Evolutionary conservation across 2,797 vertebrate species (phyloP).

Genomic region (Pitangus sulphuratus): DNA sequence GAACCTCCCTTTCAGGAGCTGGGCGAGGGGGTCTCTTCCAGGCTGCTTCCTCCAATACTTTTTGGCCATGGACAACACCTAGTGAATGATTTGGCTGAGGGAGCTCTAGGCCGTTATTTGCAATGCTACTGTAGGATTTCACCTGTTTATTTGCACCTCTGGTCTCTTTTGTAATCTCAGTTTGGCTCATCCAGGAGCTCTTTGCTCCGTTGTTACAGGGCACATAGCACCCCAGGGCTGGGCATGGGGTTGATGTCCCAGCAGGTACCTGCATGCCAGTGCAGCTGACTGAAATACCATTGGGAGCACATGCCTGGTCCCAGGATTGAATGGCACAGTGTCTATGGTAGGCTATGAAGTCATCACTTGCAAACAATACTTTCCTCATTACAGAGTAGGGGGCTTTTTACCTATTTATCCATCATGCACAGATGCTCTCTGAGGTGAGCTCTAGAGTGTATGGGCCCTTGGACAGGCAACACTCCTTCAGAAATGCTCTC

Average conservation of each 20-base stretch:
- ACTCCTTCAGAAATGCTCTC: not conserved
- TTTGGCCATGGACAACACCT: not conserved
- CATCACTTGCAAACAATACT: not conserved
- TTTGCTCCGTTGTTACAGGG: not conserved
- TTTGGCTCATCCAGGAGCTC: not conserved
- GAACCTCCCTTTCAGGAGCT: not conserved
- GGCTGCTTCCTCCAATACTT: not conserved
- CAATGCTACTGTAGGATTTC: not conserved
- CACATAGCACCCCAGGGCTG: not conserved
- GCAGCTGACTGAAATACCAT: not conserved
- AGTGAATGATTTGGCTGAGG: fast-evolving
- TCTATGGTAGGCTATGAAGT: not conserved
- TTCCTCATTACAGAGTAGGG: not conserved
- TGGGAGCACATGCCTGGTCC: not conserved
- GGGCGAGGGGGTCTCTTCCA: fast-evolving
- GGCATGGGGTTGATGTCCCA: fast-evolving
- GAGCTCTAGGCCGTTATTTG: not conserved
- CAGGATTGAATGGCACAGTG: fast-evolving
- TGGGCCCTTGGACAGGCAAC: not conserved
- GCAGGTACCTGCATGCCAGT: not conserved
- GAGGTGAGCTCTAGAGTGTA: not conserved
- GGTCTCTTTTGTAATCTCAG: not conserved
- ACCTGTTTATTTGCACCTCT: not conserved
- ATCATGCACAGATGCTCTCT: not conserved
- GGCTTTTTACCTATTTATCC: not conserved